Evolutionary conservation across 2,888 invertebrate genomes (phyloP), one percentile per base, ranked within the genome.

Genomic region (Cephus pulcher): DNA sequence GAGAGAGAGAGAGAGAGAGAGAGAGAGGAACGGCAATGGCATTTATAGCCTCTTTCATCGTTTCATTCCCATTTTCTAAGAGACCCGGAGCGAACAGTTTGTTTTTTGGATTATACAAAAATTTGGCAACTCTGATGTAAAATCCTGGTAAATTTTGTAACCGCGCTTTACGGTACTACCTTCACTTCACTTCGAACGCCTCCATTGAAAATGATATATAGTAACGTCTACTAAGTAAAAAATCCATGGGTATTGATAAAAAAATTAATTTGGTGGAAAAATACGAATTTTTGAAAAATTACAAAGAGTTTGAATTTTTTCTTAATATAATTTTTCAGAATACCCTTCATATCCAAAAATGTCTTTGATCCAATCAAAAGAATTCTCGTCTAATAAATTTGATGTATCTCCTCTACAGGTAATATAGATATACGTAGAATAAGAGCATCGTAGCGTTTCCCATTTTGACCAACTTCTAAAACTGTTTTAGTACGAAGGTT

Each of bases 401-500:
- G 9, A 15, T 56, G 23, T 56, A 2, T 9, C 23, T 56, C 56
- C 56, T 56, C 15, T 56, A 23, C 9, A 9, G 23, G 23, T 23
- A 23, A 23, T 56, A 56, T 2, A 56, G 15, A 23, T 56, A 56
- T 23, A 56, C 56, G 4, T 56, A 56, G 56, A 23, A 9, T 56
- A 56, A 2, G 23, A 9, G 56, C 23, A 9, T 56, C 37, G 34
- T 23, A 32, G 9, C 76, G 37, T 73, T 73, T 73, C 37, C 23
- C 76, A 73, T 34, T 75, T 12, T 69, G 74, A 68, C n/a, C 30
- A 69, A 77, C 68, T 77, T 77, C 69, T 68, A 68, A 77, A 74
- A 77, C 74, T 56, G 77, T 77, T 77, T 77, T 68, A 77, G 74
- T 35, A 77, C 74, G 74, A 77, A 77, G 77, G 77, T 75, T 74